Conservation (phyloP, 1,140 invertebrate species). For the Zaprionus capensis region DNA sequence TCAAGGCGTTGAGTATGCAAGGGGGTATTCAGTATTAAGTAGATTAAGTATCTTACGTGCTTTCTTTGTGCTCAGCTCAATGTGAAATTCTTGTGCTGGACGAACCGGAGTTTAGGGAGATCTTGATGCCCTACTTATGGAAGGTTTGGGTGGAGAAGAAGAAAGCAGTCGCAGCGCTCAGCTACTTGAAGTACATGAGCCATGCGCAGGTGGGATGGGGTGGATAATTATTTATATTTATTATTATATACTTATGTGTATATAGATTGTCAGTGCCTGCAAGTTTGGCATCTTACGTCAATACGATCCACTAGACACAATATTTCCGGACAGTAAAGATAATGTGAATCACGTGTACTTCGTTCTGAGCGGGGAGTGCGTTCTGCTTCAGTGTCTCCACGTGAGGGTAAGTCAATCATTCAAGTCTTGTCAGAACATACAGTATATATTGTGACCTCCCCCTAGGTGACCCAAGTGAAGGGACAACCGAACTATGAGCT, state of each 20-base stretch:
- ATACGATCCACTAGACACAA: slow-evolving; percentile 70
- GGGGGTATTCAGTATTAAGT: neutral
- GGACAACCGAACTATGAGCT: slow-evolving; percentile 35
- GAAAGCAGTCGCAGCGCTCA: slow-evolving; percentile 53
- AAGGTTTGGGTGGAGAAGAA: slow-evolving; percentile 71
- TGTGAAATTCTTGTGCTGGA: slow-evolving; percentile 64
- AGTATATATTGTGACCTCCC: neutral
- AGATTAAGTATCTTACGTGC: no score
- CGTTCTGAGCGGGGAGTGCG: slow-evolving; percentile 78
- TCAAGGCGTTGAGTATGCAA: slow-evolving; percentile 45
- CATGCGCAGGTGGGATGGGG: slow-evolving; percentile 46
- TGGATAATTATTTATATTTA: slow-evolving; percentile 20
- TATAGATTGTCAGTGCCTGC: slow-evolving; percentile 55
- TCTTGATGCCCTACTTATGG: slow-evolving; percentile 55
- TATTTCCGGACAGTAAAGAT: slow-evolving; percentile 70
- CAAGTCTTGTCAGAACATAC: neutral
- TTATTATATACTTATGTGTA: no score
- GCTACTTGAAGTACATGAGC: slow-evolving; percentile 64
- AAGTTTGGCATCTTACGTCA: slow-evolving; percentile 59
- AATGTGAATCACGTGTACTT: slow-evolving; percentile 61
- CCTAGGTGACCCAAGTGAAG: neutral
- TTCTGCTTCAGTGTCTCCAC: slow-evolving; percentile 71
- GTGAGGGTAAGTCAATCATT: slow-evolving; percentile 48
- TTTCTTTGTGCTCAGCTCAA: neutral
- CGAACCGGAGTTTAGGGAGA: slow-evolving; percentile 54